Base-by-base conservation (phyloP, 2,797 vertebrate genomes). In the Spinus olivaceus region DNA sequence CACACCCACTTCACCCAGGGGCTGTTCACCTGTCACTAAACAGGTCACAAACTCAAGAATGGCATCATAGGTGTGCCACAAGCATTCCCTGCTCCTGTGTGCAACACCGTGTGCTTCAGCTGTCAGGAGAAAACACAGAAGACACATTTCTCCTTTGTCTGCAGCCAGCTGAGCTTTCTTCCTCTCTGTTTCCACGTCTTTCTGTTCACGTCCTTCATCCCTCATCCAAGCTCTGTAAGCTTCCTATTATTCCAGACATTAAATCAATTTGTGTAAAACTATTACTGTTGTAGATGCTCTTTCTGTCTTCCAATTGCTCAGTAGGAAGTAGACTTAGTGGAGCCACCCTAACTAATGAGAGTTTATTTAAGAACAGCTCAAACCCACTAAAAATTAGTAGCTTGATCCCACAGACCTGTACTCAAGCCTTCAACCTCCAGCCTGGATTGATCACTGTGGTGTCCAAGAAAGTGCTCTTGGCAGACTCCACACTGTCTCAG, bases 251-350 rank as follows among this genome's bases (percentile, higher is more conserved):
- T 64, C 61, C 64, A 94, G 82, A 54, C 77, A 78, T 92, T 88
- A 81, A 96, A 90, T 95, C 81, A 94, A 86, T 94, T 67, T 94
- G 49, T 39, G 74, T 95, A 92, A 87, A 96, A 92, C 86, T 91
- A 78, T 93, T 88, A 74, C 54, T 46, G 41, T 57, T 92, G 53
- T 17, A 73, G 56, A 76, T 72, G 73, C 47, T 81, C 82, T 82
- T 96, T 91, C 85, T 88, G 54, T 60, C 93, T 95, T 94, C 64
- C 93, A 54, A n/a, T 27, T 60, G 80, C 54, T 84, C 83, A 59
- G 81, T 35, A 79, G 65, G 74, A 97, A 88, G 49, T 42, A 85
- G 88, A 78, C 92, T 86, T 81, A 72, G 46, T 4, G 80, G 95
- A 81, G 92, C 86, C 91, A 77, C 86, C 66, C 81, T 79, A 70